phyloP scores from a whole-genome alignment of 2,888 invertebrate genomes.

The Phrixothrix hirtus region DNA sequence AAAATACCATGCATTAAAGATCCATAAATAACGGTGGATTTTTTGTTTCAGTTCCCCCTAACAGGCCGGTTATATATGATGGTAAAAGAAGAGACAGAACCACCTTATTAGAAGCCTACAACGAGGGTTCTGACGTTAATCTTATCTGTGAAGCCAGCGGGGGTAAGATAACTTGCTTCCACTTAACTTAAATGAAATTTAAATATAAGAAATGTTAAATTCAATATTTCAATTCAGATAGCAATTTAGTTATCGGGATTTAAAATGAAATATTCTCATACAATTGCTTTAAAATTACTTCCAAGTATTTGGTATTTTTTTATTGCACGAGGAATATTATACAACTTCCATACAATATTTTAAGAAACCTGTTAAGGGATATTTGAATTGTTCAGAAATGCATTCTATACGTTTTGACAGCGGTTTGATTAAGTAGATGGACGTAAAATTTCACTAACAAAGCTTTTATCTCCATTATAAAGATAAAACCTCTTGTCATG shows the following conservation, averaged over 20 bases:
- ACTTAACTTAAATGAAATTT: conserved; percentile 16
- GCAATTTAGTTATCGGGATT: conserved; percentile 15
- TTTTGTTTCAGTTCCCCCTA: conserved; percentile 75
- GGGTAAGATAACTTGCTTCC: conserved; percentile 61
- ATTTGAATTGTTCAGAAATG: conserved; percentile 36
- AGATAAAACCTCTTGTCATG: conserved; percentile 22
- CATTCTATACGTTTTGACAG: conserved; percentile 33
- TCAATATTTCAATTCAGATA: conserved; percentile 14
- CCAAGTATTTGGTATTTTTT: conserved; percentile 22
- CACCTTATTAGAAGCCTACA: conserved; percentile 78
- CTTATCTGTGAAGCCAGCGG: conserved; percentile 83
- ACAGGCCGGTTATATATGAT: conserved; percentile 80
- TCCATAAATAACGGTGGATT: conserved; percentile 8
- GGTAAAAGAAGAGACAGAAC: conserved; percentile 75
- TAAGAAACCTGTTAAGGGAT: conserved; percentile 31
- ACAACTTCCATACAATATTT: too few species aligned
- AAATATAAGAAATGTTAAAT: conserved; percentile 12
- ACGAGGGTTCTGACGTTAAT: conserved; percentile 81
- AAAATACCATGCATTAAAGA: background rate
- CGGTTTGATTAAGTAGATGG: conserved; percentile 25
- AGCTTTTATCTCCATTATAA: conserved; percentile 24
- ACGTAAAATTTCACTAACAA: conserved; percentile 18
- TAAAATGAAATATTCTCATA: conserved; percentile 14
- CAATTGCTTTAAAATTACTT: conserved; percentile 21
- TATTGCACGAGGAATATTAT: conserved; percentile 19